These are phyloP conservation scores for Vicugna pacos DNA, from an alignment of 2,113 vertebrate species.

Conservation along the genomic window DNA sequence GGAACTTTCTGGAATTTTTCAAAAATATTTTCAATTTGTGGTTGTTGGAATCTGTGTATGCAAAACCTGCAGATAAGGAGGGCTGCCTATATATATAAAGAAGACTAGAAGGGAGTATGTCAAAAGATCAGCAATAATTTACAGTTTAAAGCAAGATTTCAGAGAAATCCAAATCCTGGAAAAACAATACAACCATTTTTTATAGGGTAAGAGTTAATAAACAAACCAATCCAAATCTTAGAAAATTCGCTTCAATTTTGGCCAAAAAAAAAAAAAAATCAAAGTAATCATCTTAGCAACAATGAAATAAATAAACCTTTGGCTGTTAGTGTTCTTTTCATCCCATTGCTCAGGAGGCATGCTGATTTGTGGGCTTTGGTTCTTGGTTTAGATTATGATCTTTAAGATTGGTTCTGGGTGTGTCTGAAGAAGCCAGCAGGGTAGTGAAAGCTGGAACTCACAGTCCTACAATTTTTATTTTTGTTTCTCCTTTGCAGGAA, in stretches of 20 bases:
- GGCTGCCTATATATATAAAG: neutral
- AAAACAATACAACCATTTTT: neutral
- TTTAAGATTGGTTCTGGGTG: neutral
- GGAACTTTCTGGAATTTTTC: neutral
- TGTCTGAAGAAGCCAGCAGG: neutral
- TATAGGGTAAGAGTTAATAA: slow-evolving; percentile 27
- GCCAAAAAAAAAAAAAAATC: neutral
- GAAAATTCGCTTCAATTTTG: slow-evolving; percentile 15
- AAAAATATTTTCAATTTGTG: neutral
- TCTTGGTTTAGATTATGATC: neutral
- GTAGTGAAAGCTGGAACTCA: neutral
- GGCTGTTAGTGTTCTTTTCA: neutral
- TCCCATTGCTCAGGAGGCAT: neutral
- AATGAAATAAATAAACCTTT: neutral
- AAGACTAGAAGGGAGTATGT: neutral
- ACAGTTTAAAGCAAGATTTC: neutral
- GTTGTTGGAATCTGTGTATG: neutral
- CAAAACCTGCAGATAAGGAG: neutral
- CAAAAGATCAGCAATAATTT: neutral
- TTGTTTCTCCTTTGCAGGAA: slow-evolving; percentile 36
- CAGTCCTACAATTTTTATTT: neutral
- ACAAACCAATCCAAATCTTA: neutral
- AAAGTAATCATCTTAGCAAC: neutral
- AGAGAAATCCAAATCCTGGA: neutral
- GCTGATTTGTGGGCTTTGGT: neutral